Base-by-base conservation (phyloP, 2,113 vertebrate genomes). In the Epinephelus lanceolatus region DNA sequence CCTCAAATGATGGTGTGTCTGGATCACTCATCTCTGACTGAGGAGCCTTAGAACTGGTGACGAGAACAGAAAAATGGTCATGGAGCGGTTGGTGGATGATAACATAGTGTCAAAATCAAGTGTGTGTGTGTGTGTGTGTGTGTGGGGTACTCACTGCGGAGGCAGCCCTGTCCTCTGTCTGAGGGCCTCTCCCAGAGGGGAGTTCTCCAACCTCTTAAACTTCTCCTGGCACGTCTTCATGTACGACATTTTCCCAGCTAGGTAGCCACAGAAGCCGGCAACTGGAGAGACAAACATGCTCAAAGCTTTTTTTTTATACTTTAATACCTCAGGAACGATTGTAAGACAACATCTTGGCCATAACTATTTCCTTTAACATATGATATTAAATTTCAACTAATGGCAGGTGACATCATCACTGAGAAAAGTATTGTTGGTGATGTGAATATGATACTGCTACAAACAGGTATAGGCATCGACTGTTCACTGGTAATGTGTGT, bases 231-330 rank as follows among this genome's bases (percentile, higher is more conserved):
- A 99, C 6, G 91, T 91, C 77, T 94, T 96, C 93, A 97, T 94
- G 65, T 99, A 99, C 0, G 97, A 98, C 83, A 99, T 86, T 87
- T 98, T 98, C 76, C 98, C 98, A 59, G 88, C 95, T 84, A 99
- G 47, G 91, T 96, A 98, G 76, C 97, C 98, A 93, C 95, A 96
- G 11, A 96, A 67, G 78, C 96, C 97, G 83, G 97, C 97, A 93
- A 98, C 98, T 99, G 86, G 2, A 83, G 2, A 82, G 21, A 89
- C 33, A 92, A 73, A 65, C 8, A 30, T 6, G 81, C 2, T 19
- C 1, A n/a, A 76, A 80, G 2, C 27, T 27, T 27, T 25, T 27
- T 27, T 25, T 51, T 51, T 23, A 27, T 11, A 23, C 3, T 61
- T 61, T 3, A 56, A 40, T 18, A 68, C 19, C 2, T n/a, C 40